Evolutionary conservation across 2,113 vertebrate genomes (phyloP).

Genomic region (Aplodontia rufa): DNA sequence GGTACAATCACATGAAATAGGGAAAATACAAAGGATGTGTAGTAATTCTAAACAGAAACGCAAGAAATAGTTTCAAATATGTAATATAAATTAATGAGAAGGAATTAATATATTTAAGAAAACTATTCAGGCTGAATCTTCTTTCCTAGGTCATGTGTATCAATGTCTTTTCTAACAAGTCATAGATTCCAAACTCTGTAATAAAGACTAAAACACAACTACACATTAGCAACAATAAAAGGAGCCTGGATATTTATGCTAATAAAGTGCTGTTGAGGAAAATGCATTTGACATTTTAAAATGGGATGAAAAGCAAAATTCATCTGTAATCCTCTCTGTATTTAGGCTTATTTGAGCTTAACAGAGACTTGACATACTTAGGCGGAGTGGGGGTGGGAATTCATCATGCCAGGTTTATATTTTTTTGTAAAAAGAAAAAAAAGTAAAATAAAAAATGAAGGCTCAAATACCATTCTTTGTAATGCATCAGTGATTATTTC

Average conservation of each 20-base stretch:
- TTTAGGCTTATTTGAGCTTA: slow-evolving; percentile 64
- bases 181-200: not conserved
- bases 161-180: not conserved
- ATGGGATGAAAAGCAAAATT: slow-evolving; percentile 51
- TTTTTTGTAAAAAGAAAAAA: not conserved
- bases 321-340: slow-evolving; percentile 12
- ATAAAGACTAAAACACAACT: not conserved
- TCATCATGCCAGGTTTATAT: slow-evolving; percentile 21
- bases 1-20: not conserved
- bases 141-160: not conserved
- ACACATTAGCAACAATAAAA: not conserved
- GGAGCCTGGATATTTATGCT: not conserved
- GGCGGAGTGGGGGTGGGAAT: not conserved
- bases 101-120: not conserved
- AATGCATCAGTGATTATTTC: slow-evolving; percentile 51
- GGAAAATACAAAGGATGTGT: not conserved
- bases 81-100: not conserved
- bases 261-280: not conserved
- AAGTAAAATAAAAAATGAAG: slow-evolving; percentile 5
- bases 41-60: not conserved
- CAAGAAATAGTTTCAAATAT: not conserved
- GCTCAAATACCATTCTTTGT: not conserved
- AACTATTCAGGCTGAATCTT: not conserved
- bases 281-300: slow-evolving; percentile 58
- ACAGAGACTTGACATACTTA: not conserved